Evolutionary conservation across 2,888 invertebrate species (phyloP), one percentile per base, ranked within the genome.

Genomic region (Eurois occulta): DNA sequence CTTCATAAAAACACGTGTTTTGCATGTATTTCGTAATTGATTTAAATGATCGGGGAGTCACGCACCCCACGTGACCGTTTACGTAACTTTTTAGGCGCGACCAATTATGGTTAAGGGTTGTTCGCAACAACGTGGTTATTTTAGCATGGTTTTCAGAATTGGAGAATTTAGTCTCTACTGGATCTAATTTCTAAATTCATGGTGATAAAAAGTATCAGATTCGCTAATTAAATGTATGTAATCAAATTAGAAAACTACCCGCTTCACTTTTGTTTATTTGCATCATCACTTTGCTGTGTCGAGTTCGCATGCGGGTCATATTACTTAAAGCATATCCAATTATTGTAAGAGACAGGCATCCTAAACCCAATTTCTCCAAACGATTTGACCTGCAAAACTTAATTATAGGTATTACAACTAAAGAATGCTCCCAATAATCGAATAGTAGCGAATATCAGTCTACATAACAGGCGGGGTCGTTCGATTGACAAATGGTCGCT

Each of bases 401-500:
- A 83, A 84, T 83, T 77, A 73, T 58, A n/a, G n/a, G n/a, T n/a
- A n/a, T n/a, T n/a, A 68, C 21, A 18, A 68, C 32, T n/a, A 62
- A 58, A 13, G 18, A 71, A 68, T 74, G 38, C 58, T 71, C 41
- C 71, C 70, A 84, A 81, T 83, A 62, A 81, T 66, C 72, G 55
- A 74, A 83, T 83, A 70, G 76, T 78, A 38, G 79, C 70, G 38
- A 87, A 73, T 83, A 80, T 81, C 78, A 71, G 82, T 77, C 82
- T 77, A 76, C 28, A 68, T 76, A 73, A 74, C 75, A 81, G 68
- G 24, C 67, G 64, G 58, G 78, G 73, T 67, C 77, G 68, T 85
- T 83, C 77, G 75, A 81, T 81, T 88, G 87, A 89, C 85, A 88
- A 89, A 90, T 85, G 84, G 75, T 71, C 80, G 65, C 82, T 89